Base-by-base conservation (phyloP, 2,113 vertebrate genomes). In the Plecturocebus donacophilus region DNA sequence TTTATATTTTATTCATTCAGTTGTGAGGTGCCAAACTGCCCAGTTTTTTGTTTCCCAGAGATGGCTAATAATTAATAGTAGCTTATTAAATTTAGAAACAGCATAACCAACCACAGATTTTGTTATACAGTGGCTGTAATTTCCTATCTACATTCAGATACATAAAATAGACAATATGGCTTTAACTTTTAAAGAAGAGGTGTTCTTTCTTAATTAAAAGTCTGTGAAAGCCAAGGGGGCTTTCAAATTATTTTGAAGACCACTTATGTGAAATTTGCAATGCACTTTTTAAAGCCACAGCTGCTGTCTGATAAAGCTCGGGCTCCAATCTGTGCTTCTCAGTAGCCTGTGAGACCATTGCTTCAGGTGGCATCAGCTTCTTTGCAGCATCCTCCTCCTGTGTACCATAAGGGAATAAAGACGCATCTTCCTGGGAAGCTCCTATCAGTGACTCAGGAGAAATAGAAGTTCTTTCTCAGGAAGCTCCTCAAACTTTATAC, bases 291-390 rank as follows among this genome's bases (percentile, higher is more conserved):
- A 86, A 47, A 90, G 77, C 83, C 52, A 87, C 84, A 76, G 92
- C 84, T 84, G 10, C 79, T 73, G 56, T 96, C 93, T 93, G 77
- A 79, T 40, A 87, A 92, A 93, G 38, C 11, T 1, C 87, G 92
- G 87, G 94, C 84, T 84, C 42, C n/a, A 94, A 61, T 40, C 90
- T 94, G 89, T 90, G 11, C 30, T 90, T 89, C 77, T 90, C 87
- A 17, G 71, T 92, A 93, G 30, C 42, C 91, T 61, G 56, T 80
- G 84, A 2, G 0, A 2, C 83, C 45, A 40, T 32, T 49, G 90
- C 82, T 98, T 91, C 97, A 98, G 96, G 77, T 94, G 96, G 92
- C 58, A 94, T 21, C 27, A 42, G 83, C 71, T 92, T 16, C n/a
- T 38, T 23, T 35, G 16, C 49, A 97, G 47, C 0, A 0, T 84